Evolutionary conservation across 2,113 vertebrate species (phyloP), one percentile per base, ranked within the genome.

Genomic region (Hiodon alosoides): DNA sequence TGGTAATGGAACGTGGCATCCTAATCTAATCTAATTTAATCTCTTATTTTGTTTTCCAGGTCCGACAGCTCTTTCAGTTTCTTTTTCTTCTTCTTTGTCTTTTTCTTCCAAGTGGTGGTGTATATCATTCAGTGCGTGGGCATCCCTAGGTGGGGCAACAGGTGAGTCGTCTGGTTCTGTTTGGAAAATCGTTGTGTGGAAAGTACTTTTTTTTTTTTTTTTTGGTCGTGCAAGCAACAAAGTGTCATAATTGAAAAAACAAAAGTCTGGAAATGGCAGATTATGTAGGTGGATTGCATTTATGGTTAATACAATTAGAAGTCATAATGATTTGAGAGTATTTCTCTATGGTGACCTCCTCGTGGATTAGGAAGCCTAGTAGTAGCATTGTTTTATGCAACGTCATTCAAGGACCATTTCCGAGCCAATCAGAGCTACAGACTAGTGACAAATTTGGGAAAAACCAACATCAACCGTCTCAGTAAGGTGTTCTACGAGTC

Each of bases 1-100:
- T 31, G 31, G 31, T 31, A 1, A 2, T 31, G 31, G 31, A 31
- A 31, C 31, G 31, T 31, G 31, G 31, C 31, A 31, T 1, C 2
- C 31, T 31, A 31, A 31, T 31, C 31, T 31, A 31, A 31, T 31
- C 0, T 31, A 31, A 31, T 31, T n/a, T n/a, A n/a, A n/a, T 78
- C 0, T 64, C 77, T 11, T 79, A 11, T 67, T 2, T 60, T 77
- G 78, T 8, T 58, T 7, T 0, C 76, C 80, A 99, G 97, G 93
- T 95, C 96, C 0, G 97, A 99, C 93, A 99, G 95, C 84, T 99
- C 97, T 85, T 98, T 99, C 93, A 99, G 91, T 85, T 99, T 98
- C 92, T 98, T 99, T 77, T 93, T 95, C 85, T 99, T 98, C 91
- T 99, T 99, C 83, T 95, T 98, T 57, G 76, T 98, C 61, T 99